Conservation (phyloP, 2,888 invertebrate genomes). For the Cantharis nigra region DNA sequence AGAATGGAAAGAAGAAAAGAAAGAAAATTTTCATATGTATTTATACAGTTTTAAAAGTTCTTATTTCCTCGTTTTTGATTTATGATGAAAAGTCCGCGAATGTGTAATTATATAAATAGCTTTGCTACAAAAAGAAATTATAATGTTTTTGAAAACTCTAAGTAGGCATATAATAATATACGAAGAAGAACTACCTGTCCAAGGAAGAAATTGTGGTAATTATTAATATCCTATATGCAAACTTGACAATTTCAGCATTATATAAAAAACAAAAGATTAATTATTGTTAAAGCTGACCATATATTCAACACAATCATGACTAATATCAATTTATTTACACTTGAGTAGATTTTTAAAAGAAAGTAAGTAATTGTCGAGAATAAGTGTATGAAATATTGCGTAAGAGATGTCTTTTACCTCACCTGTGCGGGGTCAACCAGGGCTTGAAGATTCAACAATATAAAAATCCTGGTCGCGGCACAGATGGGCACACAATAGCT, state of each 20-base stretch:
- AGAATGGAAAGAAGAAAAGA: background rate
- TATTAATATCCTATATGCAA: background rate
- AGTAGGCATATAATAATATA: background rate
- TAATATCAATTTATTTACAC: background rate
- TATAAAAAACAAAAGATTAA: background rate
- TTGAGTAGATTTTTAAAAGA: background rate
- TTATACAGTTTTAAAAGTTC: background rate
- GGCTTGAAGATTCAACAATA: constrained; percentile 24
- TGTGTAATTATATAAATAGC: background rate
- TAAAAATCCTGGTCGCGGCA: constrained; percentile 35
- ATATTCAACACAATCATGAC: background rate
- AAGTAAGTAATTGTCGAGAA: background rate
- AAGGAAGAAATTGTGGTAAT: background rate
- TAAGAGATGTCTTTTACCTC: constrained; percentile 34
- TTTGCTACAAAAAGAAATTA: background rate
- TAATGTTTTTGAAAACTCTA: background rate
- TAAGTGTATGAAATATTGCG: constrained; percentile 7
- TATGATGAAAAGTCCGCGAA: background rate
- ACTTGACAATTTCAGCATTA: background rate
- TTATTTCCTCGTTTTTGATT: background rate
- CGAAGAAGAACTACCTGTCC: background rate
- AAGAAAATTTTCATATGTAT: background rate
- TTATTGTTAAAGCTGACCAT: background rate
- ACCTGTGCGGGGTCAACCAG: constrained; percentile 37
- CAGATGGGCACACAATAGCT: constrained; percentile 54